These are phyloP conservation scores for Sander lucioperca DNA, from an alignment of 2,113 vertebrate species.

Conservation along the genomic window DNA sequence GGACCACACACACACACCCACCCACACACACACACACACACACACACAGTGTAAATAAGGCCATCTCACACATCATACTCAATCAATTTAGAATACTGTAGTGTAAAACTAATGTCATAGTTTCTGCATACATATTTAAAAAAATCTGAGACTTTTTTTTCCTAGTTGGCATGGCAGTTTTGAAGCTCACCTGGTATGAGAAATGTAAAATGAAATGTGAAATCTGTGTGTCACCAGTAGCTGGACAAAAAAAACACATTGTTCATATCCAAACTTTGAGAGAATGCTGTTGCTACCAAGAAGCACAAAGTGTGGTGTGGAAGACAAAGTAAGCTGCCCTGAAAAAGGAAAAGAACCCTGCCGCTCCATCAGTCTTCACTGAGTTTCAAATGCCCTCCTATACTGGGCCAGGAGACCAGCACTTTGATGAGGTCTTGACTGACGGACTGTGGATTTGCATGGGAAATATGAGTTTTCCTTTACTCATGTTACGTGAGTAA, in stretches of 20 bases:
- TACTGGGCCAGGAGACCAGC: conserved; percentile 33
- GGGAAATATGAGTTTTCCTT: conserved; percentile 6
- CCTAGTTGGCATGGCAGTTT: conserved; percentile 3
- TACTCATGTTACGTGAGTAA: neutral
- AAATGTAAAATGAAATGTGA: neutral
- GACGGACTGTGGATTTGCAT: neutral
- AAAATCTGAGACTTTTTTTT: neutral
- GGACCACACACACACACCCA: no score
- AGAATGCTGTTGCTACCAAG: conserved; percentile 16
- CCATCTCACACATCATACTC: neutral
- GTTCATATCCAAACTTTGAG: conserved; percentile 19
- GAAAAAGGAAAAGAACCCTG: conserved; percentile 26
- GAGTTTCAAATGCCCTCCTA: conserved; percentile 50
- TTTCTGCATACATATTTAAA: conserved; percentile 2
- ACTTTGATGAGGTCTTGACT: conserved; percentile 18
- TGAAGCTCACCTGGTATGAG: conserved; percentile 5
- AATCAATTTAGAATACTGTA: neutral
- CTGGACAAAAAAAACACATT: neutral
- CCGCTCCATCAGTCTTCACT: neutral
- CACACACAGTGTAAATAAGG: conserved; percentile 9
- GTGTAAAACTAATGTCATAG: neutral
- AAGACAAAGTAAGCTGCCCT: conserved; percentile 4
- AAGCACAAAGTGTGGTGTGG: neutral
- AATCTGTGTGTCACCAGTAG: conserved; percentile 9
- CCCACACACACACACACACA: no score